These are phyloP conservation scores for Tribolium castaneum DNA, from an alignment of 1,140 invertebrate species.

Conservation along the genomic window DNA sequence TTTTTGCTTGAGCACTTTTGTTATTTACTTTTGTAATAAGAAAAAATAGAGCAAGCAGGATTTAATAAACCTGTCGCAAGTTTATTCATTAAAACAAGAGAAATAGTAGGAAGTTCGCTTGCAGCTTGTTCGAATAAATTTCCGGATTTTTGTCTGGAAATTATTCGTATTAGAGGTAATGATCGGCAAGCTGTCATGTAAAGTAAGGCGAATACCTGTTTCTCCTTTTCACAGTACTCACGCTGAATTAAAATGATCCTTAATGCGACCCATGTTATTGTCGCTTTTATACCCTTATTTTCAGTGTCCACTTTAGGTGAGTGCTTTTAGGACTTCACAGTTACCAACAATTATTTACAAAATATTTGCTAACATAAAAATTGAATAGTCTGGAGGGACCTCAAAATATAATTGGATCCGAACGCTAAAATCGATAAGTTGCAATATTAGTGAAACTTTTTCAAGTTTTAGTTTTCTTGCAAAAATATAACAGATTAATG, in stretches of 20 bases:
- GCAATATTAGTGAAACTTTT: neutral
- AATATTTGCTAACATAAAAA: constrained; percentile 5
- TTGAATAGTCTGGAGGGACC: neutral
- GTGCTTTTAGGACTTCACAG: constrained; percentile 9
- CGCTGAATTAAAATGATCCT: constrained; percentile 17
- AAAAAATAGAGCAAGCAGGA: neutral
- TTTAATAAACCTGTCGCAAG: constrained; percentile 20
- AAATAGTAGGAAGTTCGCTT: constrained; percentile 10
- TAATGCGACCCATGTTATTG: constrained; percentile 33
- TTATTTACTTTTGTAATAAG: neutral
- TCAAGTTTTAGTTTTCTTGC: neutral
- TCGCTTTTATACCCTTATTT: constrained; percentile 22
- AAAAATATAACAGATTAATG: neutral
- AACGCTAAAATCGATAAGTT: neutral
- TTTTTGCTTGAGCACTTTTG: neutral
- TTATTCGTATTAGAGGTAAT: constrained; percentile 27
- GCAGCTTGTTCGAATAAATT: constrained; percentile 11
- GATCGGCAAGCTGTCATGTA: constrained; percentile 31
- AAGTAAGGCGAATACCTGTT: constrained; percentile 22
- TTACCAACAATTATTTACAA: constrained; percentile 19
- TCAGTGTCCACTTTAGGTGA: constrained; percentile 13
- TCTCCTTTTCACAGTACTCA: constrained; percentile 9
- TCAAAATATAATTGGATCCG: neutral
- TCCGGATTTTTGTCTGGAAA: constrained; percentile 10
- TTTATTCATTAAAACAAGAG: constrained; percentile 17